phyloP scores from a whole-genome alignment of 2,797 vertebrate species.

The Australoheros facetus region DNA sequence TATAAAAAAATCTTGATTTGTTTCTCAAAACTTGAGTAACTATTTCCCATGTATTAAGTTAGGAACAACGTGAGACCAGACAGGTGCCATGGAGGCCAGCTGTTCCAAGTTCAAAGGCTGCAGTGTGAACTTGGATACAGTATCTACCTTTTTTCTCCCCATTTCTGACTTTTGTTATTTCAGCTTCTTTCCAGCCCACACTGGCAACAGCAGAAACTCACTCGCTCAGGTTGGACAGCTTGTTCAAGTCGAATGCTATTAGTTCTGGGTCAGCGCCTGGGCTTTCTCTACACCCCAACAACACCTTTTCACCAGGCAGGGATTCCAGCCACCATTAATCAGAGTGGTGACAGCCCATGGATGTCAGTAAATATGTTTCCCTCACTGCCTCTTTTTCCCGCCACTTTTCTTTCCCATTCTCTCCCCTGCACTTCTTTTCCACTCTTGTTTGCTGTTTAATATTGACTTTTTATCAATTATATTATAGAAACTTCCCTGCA shows the following conservation, averaged over 20 bases:
- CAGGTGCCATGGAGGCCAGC: slow-evolving; percentile 3
- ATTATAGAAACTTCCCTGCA: neutral
- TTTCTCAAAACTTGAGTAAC: neutral
- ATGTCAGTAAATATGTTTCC: slow-evolving; percentile 83
- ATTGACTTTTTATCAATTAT: slow-evolving; percentile 30
- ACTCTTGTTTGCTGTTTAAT: slow-evolving; percentile 24
- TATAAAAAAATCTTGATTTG: neutral
- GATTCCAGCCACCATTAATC: slow-evolving; percentile 83
- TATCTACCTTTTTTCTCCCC: neutral
- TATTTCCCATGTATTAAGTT: neutral
- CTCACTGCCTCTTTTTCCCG: slow-evolving; percentile 59
- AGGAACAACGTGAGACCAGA: slow-evolving; percentile 10
- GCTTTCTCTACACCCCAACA: slow-evolving; percentile 79
- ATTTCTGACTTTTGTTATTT: slow-evolving; percentile 59
- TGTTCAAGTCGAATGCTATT: slow-evolving; percentile 85
- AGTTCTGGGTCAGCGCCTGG: slow-evolving; percentile 81
- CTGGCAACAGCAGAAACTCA: slow-evolving; percentile 58
- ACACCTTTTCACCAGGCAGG: slow-evolving; percentile 81
- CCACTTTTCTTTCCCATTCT: slow-evolving; percentile 40
- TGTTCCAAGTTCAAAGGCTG: slow-evolving; percentile 40
- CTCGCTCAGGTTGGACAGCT: slow-evolving; percentile 77
- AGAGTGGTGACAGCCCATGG: slow-evolving; percentile 83
- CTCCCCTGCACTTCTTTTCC: slow-evolving; percentile 4
- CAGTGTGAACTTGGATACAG: slow-evolving; percentile 5
- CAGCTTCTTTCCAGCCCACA: slow-evolving; percentile 35